These are phyloP conservation scores for Drosophila kikkawai DNA, from an alignment of 1,140 invertebrate genomes.

Conservation along the genomic window DNA sequence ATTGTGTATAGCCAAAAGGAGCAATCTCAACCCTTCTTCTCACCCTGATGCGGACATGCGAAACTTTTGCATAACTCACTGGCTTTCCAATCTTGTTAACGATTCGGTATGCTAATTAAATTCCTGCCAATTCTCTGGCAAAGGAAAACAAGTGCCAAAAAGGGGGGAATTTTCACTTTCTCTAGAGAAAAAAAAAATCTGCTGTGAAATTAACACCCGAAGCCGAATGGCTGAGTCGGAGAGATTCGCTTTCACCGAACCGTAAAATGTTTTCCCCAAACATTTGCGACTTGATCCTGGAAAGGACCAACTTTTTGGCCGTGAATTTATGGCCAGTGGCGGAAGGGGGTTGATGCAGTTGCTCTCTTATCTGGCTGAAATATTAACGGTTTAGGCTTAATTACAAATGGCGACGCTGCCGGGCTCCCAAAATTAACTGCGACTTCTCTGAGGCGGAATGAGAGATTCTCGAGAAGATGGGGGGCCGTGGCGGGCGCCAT, in stretches of 20 bases:
- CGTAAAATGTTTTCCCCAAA: slow-evolving; percentile 65
- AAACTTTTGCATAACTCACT: slow-evolving; percentile 69
- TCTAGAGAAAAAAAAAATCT: slow-evolving; percentile 48
- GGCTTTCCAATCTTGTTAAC: slow-evolving; percentile 76
- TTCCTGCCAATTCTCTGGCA: slow-evolving; percentile 64
- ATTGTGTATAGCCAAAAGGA: background rate
- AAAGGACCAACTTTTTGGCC: slow-evolving; percentile 63
- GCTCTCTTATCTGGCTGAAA: slow-evolving; percentile 75
- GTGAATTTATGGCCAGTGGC: slow-evolving; percentile 45
- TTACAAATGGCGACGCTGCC: slow-evolving; percentile 75
- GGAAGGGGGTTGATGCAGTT: slow-evolving; percentile 22
- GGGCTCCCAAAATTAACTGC: slow-evolving; percentile 69
- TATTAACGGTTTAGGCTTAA: slow-evolving; percentile 83
- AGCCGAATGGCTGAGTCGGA: slow-evolving; percentile 5
- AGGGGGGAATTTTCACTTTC: slow-evolving; percentile 53
- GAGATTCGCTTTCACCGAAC: slow-evolving; percentile 58
- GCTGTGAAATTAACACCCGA: slow-evolving; percentile 67
- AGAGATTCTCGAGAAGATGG: background rate
- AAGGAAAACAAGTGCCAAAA: slow-evolving; percentile 49
- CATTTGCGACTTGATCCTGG: slow-evolving; percentile 40
- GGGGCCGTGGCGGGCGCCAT: slow-evolving; percentile 36
- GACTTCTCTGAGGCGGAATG: background rate
- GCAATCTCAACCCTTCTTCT: slow-evolving; percentile 13
- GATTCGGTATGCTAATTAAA: slow-evolving; percentile 79
- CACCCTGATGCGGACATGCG: slow-evolving; percentile 7